A percentile compares a stretch with the other conserved stretches of the same genome.
Evolutionary conservation across 1,140 invertebrate species (phyloP).

Genomic region (Bombus breviceps): DNA sequence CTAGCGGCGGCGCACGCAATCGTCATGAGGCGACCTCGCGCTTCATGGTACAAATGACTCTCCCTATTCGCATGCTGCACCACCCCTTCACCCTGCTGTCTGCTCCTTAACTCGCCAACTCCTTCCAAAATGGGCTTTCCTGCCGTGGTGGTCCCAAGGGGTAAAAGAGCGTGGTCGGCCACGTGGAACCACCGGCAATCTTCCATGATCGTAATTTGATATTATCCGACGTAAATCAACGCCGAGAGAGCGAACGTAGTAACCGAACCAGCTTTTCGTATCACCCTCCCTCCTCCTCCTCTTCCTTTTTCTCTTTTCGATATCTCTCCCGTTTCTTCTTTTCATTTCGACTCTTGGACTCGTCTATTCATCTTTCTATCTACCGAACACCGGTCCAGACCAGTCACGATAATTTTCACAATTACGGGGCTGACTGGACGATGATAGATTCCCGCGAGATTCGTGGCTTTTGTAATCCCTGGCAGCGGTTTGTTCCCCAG

Average conservation of each 20-base stretch:
- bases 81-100: constrained; percentile 24
- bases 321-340: neutral
- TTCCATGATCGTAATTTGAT: constrained; percentile 56
- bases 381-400: neutral
- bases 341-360: neutral
- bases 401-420: constrained; percentile 16
- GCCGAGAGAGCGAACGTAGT: neutral
- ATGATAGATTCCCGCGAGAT: constrained; percentile 29
- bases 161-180: constrained; percentile 16
- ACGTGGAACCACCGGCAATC: constrained; percentile 44
- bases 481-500: constrained; percentile 7
- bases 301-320: neutral
- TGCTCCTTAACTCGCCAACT: constrained; percentile 24
- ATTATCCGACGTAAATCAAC: constrained; percentile 49
- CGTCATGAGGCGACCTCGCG: constrained; percentile 75
- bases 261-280: neutral
- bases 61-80: constrained; percentile 48
- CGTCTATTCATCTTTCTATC: constrained; percentile 3
- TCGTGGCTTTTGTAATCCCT: constrained; percentile 22
- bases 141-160: constrained; percentile 2
- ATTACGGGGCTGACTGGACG: constrained; percentile 12
- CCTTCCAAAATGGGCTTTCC: constrained; percentile 14
- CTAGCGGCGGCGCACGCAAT: constrained; percentile 76
- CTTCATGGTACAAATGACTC: constrained; percentile 81
- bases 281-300: neutral